These are phyloP conservation scores for Gasterosteus nipponicus DNA, from an alignment of 2,113 vertebrate genomes.

Conservation along the genomic window DNA sequence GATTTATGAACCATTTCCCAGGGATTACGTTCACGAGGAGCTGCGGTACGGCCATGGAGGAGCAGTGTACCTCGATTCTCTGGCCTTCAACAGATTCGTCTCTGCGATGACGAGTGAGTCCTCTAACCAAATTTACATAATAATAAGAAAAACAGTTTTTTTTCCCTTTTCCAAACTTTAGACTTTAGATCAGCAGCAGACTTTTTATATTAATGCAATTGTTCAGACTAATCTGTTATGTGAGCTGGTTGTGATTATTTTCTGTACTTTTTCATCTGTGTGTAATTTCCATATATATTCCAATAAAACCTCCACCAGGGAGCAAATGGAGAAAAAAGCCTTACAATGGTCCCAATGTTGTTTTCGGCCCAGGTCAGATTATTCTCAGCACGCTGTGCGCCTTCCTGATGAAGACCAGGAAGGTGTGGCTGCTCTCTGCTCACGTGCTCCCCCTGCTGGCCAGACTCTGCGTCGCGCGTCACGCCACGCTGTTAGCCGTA, in stretches of 20 bases:
- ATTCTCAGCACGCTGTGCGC: constrained; percentile 84
- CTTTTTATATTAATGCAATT: no score
- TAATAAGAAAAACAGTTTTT: no score
- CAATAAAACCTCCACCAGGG: no score
- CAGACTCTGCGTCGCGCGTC: constrained; percentile 73
- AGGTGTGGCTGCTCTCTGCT: constrained; percentile 84
- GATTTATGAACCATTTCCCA: constrained; percentile 47
- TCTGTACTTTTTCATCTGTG: no score
- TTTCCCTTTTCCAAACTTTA: no score
- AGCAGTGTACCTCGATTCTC: constrained; percentile 74
- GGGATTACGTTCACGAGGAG: constrained; percentile 84
- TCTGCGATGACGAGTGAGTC: constrained; percentile 84
- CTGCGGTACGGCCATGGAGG: constrained; percentile 76
- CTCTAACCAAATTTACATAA: background rate
- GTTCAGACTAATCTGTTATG: no score
- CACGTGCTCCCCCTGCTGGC: constrained; percentile 85
- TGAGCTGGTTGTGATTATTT: no score
- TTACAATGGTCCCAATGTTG: background rate
- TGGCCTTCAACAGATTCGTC: constrained; percentile 79
- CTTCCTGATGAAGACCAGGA: constrained; percentile 84
- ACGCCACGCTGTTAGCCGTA: constrained; percentile 65
- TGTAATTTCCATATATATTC: no score
- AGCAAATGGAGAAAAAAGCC: background rate
- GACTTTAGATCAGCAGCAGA: no score
- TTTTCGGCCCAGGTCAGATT: constrained; percentile 80